A percentile compares a stretch with the other conserved stretches of the same genome.
phyloP scores from a whole-genome alignment of 1,140 invertebrate genomes.

The Bombus sylvicola region DNA sequence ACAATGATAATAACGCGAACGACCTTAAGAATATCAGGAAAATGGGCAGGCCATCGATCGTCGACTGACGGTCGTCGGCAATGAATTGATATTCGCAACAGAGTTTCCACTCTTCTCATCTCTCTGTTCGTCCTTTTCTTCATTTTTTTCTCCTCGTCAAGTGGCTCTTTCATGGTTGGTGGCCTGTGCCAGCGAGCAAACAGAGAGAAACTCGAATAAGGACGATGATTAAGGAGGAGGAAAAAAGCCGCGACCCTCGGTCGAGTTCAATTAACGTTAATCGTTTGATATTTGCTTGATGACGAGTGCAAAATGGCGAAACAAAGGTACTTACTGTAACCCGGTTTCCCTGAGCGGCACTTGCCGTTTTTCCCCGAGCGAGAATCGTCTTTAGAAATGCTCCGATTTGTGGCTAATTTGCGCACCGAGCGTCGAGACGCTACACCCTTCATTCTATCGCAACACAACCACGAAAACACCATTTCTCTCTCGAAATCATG shows the following conservation, averaged over 20 bases:
- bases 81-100: constrained; percentile 43
- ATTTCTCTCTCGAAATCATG: neutral
- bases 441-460: neutral
- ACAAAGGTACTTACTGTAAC: constrained; percentile 78
- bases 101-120: neutral
- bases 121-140: neutral
- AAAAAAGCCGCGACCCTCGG: constrained; percentile 33
- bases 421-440: neutral
- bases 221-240: constrained; percentile 28
- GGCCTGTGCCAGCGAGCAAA: neutral
- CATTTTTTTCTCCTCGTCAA: constrained; percentile 12
- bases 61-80: neutral
- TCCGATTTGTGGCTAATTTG: constrained; percentile 30
- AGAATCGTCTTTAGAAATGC: constrained; percentile 41
- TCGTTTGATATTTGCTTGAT: constrained; percentile 76
- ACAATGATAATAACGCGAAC: constrained; percentile 49
- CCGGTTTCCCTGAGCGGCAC: constrained; percentile 73
- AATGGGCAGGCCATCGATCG: constrained; percentile 47
- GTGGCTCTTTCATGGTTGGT: constrained; percentile 45
- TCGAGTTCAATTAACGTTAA: constrained; percentile 78
- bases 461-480: neutral
- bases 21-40: constrained; percentile 37
- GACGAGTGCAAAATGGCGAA: constrained; percentile 75
- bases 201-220: constrained; percentile 20
- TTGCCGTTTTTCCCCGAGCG: neutral